Evolutionary conservation across 53 echinoderm and acorn worm species (phyloP), one percentile per base, ranked within the genome.

Genomic region (Paelopatides confundens): DNA sequence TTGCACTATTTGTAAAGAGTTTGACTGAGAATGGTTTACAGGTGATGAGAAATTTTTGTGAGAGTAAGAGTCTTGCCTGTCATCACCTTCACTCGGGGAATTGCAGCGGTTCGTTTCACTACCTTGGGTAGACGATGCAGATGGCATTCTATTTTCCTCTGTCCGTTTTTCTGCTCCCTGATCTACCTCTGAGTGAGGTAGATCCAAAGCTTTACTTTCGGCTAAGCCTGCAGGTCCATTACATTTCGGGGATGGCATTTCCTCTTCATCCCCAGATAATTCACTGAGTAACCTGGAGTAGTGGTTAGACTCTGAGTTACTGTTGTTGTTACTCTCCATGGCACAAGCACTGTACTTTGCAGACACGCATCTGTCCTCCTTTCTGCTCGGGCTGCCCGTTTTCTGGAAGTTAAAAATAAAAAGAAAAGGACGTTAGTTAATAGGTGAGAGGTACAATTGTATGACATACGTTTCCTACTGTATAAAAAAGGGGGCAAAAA

Each of bases 281-380:
- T 83, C 84, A 33, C 84, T 36, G 38, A 64, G 65, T 27, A 83
- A 33, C 35, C 65, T 83, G 63, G 65, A 83, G 84, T 83, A 83
- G 47, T 65, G 84, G 40, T 83, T 65, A 3, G 84, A 83, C 31
- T 64, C 65, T 83, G 63, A 35, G 47, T 83, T 83, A 39, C 84
- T 83, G 40, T 83, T 83, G 23, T 83, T 83, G 65, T 83, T 83
- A 15, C 84, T 83, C 47, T 83, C 84, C 84, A 83, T 83, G 35
- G 65, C 65, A 65, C 84, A 83, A 79, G 79, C 28, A 13, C 31
- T 79, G 18, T 79, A 31, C 33, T 54, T 79, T 12, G 49, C 46
- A 32, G 79, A 9, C 5, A 52, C 12, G 54, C 79, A 79, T 52
- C 30, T 52, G 32, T 79, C 79, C 33, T 79, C 79, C 51, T 79